Evolutionary conservation across 2,888 invertebrate species (phyloP).

Genomic region (Ptychoptera albimana): DNA sequence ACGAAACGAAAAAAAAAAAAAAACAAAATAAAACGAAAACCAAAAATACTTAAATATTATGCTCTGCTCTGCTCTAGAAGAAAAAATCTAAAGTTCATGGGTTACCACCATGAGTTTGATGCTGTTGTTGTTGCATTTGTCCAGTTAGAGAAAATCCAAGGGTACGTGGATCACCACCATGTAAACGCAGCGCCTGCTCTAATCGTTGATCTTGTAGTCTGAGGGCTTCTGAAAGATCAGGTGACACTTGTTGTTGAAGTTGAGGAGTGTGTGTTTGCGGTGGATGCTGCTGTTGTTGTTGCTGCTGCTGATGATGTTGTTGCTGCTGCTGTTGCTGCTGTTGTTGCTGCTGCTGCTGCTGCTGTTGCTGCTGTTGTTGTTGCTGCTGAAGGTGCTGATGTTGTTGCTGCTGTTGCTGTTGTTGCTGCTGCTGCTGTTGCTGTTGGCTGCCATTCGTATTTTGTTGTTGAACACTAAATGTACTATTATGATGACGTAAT

Average conservation of each 20-base stretch:
- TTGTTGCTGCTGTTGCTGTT: constrained; percentile 4
- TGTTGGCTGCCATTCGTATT: constrained; percentile 21
- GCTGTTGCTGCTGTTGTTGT: constrained; percentile 1
- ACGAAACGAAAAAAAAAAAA: no score
- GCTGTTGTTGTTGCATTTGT: constrained; percentile 32
- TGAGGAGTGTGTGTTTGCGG: constrained; percentile 43
- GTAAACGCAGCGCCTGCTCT: constrained; percentile 68
- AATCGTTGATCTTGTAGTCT: constrained; percentile 62
- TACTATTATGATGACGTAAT: constrained; percentile 10
- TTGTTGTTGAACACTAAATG: constrained; percentile 6
- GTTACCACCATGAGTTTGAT: constrained; percentile 36
- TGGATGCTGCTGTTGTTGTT: constrained; percentile 7
- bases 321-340: constrained; percentile 6
- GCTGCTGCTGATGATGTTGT: constrained; percentile 2
- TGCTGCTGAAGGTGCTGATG: not conserved
- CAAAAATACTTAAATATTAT: no score
- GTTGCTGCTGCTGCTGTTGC: constrained; percentile 31
- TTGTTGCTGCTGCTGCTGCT: constrained; percentile 6
- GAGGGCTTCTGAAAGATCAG: constrained; percentile 54
- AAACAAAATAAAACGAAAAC: no score
- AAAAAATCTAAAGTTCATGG: constrained; percentile 72
- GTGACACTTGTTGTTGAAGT: constrained; percentile 42
- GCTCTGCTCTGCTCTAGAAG: constrained; percentile 23
- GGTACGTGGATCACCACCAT: constrained; percentile 19
- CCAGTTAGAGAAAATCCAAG: constrained; percentile 5